phyloP scores from a whole-genome alignment of 1,140 invertebrate species.

The Diorhabda sublineata region DNA sequence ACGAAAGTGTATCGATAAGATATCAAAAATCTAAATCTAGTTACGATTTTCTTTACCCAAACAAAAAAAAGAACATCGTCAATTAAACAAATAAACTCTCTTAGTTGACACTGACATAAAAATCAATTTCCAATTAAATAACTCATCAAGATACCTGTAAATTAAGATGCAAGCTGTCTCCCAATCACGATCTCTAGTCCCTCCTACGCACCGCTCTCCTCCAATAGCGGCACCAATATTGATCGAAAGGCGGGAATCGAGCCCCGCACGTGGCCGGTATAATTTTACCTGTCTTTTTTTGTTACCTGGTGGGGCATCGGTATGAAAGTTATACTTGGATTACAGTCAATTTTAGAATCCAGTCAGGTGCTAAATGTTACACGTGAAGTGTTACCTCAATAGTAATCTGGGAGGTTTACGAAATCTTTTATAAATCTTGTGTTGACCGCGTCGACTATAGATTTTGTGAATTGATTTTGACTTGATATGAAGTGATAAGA shows the following conservation, averaged over 20 bases:
- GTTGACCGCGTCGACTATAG: background rate
- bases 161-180: conserved; percentile 15
- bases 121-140: conserved; percentile 27
- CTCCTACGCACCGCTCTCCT: conserved; percentile 9
- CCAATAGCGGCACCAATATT: background rate
- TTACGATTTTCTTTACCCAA: background rate
- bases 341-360: conserved; percentile 19
- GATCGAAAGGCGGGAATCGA: conserved; percentile 8
- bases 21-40: no score
- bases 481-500: background rate
- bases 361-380: conserved; percentile 28
- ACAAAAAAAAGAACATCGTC: background rate
- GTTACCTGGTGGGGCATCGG: conserved; percentile 10
- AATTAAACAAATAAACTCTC: background rate
- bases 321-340: conserved; percentile 27
- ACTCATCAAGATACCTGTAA: conserved; percentile 18
- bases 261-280: conserved; percentile 20
- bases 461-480: conserved; percentile 1
- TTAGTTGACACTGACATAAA: background rate
- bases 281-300: conserved; percentile 10
- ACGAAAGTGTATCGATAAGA: no score
- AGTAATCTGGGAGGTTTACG: background rate
- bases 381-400: conserved; percentile 11
- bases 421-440: background rate
- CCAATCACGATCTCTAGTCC: conserved; percentile 18